These are phyloP conservation scores for Chloroclysta siterata DNA, from an alignment of 2,888 invertebrate genomes.

Conservation along the genomic window DNA sequence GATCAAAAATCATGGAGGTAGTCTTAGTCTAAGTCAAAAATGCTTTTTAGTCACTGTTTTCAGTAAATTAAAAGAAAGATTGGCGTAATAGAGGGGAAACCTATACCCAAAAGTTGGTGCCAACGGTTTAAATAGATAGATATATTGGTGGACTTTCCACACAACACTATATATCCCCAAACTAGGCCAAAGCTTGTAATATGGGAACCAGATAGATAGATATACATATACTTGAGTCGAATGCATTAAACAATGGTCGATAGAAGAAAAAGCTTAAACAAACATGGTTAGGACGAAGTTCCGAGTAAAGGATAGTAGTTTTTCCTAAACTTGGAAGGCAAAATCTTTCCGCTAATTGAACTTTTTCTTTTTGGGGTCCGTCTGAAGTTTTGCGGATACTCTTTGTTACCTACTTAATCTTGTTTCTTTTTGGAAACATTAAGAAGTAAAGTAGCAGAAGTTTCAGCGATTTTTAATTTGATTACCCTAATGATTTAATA, in stretches of 20 bases:
- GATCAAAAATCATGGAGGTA: too few species aligned
- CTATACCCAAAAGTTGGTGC: too few species aligned
- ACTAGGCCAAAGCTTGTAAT: too few species aligned
- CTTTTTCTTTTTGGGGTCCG: conserved; percentile 33
- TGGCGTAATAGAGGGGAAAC: too few species aligned
- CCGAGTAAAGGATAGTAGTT: conserved; percentile 34
- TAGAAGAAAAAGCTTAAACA: conserved; percentile 16
- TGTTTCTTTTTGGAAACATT: conserved; percentile 24
- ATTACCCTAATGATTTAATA: conserved; percentile 29
- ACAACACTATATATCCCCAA: too few species aligned
- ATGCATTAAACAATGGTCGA: conserved; percentile 4
- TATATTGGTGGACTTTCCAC: too few species aligned
- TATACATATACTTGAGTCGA: too few species aligned
- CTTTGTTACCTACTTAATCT: conserved; percentile 31
- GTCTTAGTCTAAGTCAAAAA: too few species aligned
- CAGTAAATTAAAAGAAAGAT: too few species aligned
- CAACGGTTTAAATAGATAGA: too few species aligned
- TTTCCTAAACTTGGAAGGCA: conserved; percentile 36
- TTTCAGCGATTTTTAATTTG: conserved; percentile 28
- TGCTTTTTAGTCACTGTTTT: too few species aligned
- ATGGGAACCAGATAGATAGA: too few species aligned
- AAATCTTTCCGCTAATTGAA: conserved; percentile 43
- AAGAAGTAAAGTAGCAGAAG: conserved; percentile 16
- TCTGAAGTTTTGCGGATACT: conserved; percentile 27
- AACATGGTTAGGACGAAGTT: conserved; percentile 35